These are phyloP conservation scores for Euleptes europaea DNA, from an alignment of 2,113 vertebrate species.

Conservation along the genomic window DNA sequence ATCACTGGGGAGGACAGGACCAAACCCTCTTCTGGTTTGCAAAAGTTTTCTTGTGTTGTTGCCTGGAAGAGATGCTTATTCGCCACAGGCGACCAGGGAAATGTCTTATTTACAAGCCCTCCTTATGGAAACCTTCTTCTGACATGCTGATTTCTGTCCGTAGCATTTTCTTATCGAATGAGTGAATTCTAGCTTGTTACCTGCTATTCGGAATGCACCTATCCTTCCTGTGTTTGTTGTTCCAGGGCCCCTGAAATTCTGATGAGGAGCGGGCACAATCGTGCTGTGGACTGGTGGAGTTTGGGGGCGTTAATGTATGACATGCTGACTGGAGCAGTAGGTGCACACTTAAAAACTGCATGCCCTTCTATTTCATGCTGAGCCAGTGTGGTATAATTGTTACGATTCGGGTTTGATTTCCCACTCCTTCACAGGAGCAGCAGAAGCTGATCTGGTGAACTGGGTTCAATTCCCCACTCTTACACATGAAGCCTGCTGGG, in stretches of 20 bases:
- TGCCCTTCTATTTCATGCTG: slow-evolving; percentile 55
- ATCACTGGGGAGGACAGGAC: no score
- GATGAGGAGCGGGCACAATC: slow-evolving; percentile 97
- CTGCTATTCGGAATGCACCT: background rate
- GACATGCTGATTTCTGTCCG: background rate
- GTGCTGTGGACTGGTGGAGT: slow-evolving; percentile 99
- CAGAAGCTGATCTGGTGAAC: no score
- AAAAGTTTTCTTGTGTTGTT: background rate
- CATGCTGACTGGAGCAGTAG: slow-evolving; percentile 99
- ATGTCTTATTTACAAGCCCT: background rate
- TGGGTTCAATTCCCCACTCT: no score
- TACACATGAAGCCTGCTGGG: no score
- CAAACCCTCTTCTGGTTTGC: no score
- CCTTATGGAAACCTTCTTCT: background rate
- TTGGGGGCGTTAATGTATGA: slow-evolving; percentile 99
- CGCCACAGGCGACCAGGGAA: background rate
- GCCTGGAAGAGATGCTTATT: background rate
- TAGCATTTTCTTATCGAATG: slow-evolving; percentile 17
- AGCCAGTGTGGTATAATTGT: no score
- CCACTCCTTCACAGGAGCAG: no score
- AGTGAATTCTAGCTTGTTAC: slow-evolving; percentile 14
- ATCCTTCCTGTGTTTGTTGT: slow-evolving; percentile 46
- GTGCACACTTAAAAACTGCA: slow-evolving; percentile 82
- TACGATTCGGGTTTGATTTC: no score
- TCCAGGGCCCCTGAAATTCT: slow-evolving; percentile 97